phyloP scores from a whole-genome alignment of 2,113 vertebrate species.

The Podarcis cretensis region DNA sequence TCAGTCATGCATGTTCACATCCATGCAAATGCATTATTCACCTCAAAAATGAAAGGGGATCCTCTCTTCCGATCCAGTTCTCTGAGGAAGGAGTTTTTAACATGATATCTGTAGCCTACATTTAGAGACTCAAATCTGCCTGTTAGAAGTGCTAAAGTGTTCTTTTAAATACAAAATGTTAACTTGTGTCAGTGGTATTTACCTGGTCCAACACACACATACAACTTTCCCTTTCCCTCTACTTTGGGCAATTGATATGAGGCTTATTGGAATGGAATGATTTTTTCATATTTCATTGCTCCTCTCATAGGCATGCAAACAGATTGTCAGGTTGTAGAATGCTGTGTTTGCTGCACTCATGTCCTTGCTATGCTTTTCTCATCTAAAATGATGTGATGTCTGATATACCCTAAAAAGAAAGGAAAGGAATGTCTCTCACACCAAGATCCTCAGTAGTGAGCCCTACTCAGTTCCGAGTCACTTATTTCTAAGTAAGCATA shows the following conservation, averaged over 20 bases:
- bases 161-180: slow-evolving; percentile 3
- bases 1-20: neutral
- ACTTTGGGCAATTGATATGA: slow-evolving; percentile 2
- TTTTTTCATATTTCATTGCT: slow-evolving; percentile 9
- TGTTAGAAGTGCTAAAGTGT: neutral
- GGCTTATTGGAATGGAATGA: slow-evolving; percentile 8
- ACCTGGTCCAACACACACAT: slow-evolving; percentile 17
- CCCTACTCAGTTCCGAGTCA: neutral
- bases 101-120: neutral
- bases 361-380: neutral
- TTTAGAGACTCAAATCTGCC: neutral
- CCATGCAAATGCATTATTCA: neutral
- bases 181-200: neutral
- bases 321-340: neutral
- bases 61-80: neutral
- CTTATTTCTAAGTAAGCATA: neutral
- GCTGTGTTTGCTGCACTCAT: slow-evolving; percentile 21
- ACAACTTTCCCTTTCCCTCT: slow-evolving; percentile 2
- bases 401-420: neutral
- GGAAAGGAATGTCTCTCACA: too few relatives aligned
- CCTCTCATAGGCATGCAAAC: slow-evolving; percentile 16
- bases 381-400: slow-evolving; percentile 41
- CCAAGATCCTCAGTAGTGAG: neutral
- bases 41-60: neutral
- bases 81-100: slow-evolving; percentile 3